These are phyloP conservation scores for Noctilio leporinus DNA, from an alignment of 2,113 vertebrate species.

Conservation along the genomic window DNA sequence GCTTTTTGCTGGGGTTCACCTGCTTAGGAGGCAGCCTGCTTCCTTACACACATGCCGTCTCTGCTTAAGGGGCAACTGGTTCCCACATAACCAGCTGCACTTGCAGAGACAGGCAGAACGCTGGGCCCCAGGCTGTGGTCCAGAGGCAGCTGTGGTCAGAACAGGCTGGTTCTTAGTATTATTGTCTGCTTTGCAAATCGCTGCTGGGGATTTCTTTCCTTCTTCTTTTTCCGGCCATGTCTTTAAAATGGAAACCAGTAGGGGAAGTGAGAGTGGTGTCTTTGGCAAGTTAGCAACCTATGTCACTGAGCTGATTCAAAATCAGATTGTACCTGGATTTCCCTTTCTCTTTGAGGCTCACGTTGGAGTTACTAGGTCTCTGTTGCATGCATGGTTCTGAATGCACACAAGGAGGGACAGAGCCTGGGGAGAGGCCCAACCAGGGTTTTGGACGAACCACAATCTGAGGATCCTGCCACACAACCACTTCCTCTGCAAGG, in stretches of 20 bases:
- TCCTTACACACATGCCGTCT: not conserved
- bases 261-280: not conserved
- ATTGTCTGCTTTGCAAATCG: not conserved
- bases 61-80: not conserved
- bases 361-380: not conserved
- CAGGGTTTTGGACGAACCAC: not conserved
- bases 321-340: not conserved
- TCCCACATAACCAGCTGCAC: not conserved
- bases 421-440: not conserved
- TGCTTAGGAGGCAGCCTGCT: not conserved
- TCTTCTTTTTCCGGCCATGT: not conserved
- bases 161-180: not conserved
- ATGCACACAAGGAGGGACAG: not conserved
- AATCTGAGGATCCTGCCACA: not conserved
- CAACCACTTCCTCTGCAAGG: not conserved
- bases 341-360: not conserved
- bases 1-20: not conserved
- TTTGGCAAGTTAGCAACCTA: not conserved
- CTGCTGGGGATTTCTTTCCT: not conserved
- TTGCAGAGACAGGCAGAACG: not conserved
- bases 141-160: not conserved
- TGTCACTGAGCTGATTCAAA: not conserved
- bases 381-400: not conserved
- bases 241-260: constrained; percentile 5
- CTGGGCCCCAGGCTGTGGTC: not conserved